phyloP scores from a whole-genome alignment of 1,140 invertebrate genomes.

The Heterodera schachtii region DNA sequence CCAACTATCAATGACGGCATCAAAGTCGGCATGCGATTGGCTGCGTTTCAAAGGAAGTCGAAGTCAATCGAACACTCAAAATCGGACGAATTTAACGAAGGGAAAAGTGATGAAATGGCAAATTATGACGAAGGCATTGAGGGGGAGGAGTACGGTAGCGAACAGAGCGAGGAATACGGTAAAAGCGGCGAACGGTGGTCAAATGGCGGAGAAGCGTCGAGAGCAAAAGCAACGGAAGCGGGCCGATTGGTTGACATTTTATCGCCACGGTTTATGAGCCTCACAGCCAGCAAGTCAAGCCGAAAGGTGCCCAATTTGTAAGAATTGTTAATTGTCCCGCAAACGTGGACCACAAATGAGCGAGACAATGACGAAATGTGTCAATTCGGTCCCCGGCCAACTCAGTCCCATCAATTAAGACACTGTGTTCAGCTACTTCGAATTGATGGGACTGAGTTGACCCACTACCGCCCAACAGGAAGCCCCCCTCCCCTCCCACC shows the following conservation, averaged over 20 bases:
- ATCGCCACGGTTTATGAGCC: conserved; percentile 32
- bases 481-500: no score
- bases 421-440: no score
- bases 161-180: neutral
- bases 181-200: neutral
- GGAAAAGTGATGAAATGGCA: neutral
- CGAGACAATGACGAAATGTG: no score
- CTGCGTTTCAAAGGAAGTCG: neutral
- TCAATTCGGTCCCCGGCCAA: no score
- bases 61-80: neutral
- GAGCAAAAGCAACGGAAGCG: neutral
- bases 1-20: conserved; percentile 28
- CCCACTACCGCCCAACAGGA: no score
- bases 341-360: no score
- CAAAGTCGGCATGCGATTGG: neutral
- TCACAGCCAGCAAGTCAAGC: neutral
- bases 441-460: no score
- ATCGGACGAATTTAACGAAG: neutral
- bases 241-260: conserved; percentile 13
- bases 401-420: no score
- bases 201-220: neutral
- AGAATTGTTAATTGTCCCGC: no score
- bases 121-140: neutral
- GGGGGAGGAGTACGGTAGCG: neutral
- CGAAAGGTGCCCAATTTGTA: neutral